Evolutionary conservation across 1,140 invertebrate genomes (phyloP).

Genomic region (Aphis craccivora): DNA sequence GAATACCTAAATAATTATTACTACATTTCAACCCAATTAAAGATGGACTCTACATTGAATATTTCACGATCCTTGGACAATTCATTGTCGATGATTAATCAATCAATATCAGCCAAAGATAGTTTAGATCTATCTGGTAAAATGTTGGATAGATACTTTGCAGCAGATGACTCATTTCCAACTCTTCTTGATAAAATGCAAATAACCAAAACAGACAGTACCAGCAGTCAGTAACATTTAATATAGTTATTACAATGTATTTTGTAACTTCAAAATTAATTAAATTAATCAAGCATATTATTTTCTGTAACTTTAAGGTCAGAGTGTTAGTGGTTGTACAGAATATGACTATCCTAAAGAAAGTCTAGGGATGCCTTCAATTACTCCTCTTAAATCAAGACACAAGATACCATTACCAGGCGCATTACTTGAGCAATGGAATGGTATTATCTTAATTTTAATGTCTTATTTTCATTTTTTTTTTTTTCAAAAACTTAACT

Average conservation of each 20-base stretch:
- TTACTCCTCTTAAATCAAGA: constrained; percentile 81
- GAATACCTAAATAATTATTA: background rate
- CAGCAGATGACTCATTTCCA: constrained; percentile 75
- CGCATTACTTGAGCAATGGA: constrained; percentile 92
- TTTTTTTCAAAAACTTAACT: background rate
- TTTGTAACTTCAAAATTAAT: background rate
- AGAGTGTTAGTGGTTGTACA: constrained; percentile 83
- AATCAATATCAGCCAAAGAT: constrained; percentile 65
- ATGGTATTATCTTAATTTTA: constrained; percentile 82
- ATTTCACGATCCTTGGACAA: constrained; percentile 42
- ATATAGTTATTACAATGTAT: constrained; percentile 25
- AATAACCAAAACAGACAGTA: constrained; percentile 60
- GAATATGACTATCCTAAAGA: constrained; percentile 89
- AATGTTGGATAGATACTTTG: constrained; percentile 76
- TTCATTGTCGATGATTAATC: constrained; percentile 45
- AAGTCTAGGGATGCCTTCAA: constrained; percentile 71
- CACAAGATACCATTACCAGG: constrained; percentile 88
- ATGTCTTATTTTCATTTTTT: too few species aligned
- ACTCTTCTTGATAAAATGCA: constrained; percentile 70
- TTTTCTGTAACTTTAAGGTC: background rate
- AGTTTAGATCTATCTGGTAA: constrained; percentile 75
- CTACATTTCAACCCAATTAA: background rate
- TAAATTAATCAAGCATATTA: background rate
- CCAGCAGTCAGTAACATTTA: constrained; percentile 64
- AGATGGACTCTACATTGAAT: constrained; percentile 34